phyloP scores from a whole-genome alignment of 1,140 invertebrate species.

The Adelges cooleyi region DNA sequence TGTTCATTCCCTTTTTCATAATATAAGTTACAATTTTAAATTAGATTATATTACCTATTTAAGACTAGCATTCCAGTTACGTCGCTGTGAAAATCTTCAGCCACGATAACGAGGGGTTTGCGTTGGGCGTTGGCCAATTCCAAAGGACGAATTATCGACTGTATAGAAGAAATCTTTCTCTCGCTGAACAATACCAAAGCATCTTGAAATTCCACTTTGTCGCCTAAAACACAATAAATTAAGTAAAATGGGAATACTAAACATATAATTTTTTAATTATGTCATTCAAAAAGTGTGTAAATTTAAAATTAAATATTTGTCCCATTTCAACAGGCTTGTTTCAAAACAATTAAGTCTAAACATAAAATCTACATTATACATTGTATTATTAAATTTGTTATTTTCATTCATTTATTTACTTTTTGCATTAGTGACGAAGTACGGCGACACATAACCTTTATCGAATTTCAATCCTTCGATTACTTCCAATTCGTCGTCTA shows the following conservation, averaged over 20 bases:
- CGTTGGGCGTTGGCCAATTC: conserved; percentile 90
- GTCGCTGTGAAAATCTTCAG: conserved; percentile 99
- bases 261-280: no score
- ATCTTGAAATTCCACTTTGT: conserved; percentile 98
- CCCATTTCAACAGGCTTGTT: no score
- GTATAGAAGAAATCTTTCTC: conserved; percentile 96
- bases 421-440: conserved; percentile 98
- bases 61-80: conserved; percentile 95
- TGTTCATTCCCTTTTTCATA: no score
- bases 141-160: conserved; percentile 93
- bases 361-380: no score
- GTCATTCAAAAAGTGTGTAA: no score
- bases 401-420: no score
- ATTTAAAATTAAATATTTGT: no score
- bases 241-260: no score
- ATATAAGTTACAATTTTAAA: no score
- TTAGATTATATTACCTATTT: conserved; percentile 60
- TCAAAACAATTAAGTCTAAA: no score
- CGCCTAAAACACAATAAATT: conserved; percentile 43
- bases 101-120: conserved; percentile 92
- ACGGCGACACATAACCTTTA: conserved; percentile 98
- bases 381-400: neutral
- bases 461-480: conserved; percentile 99
- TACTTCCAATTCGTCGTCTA: conserved; percentile 91
- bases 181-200: conserved; percentile 88